Conservation (phyloP, 1,140 invertebrate species). For the Helicoverpa armigera region DNA sequence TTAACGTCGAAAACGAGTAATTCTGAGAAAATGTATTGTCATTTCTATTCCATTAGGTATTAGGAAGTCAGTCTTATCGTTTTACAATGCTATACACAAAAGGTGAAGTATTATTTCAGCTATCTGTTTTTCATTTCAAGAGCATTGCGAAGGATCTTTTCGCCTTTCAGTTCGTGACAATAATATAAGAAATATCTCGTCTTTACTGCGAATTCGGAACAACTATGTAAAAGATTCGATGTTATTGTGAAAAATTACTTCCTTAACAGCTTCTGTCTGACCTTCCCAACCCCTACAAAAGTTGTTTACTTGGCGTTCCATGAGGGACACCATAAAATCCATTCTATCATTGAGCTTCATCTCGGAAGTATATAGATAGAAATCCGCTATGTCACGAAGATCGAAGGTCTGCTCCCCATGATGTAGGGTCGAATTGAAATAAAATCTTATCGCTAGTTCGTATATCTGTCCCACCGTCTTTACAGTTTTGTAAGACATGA, state of each 20-base stretch:
- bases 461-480: constrained; percentile 14
- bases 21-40: too few relatives aligned
- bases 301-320: background rate
- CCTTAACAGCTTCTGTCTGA: background rate
- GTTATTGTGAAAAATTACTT: background rate
- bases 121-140: too few relatives aligned
- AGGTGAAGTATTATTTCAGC: too few relatives aligned
- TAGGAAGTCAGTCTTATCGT: too few relatives aligned
- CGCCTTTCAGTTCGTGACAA: too few relatives aligned
- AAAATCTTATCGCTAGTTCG: constrained; percentile 20
- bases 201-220: too few relatives aligned
- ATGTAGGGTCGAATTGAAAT: constrained; percentile 25
- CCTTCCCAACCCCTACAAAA: background rate
- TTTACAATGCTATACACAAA: too few relatives aligned
- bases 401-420: background rate
- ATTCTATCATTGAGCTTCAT: background rate
- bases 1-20: too few relatives aligned
- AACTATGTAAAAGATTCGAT: too few relatives aligned
- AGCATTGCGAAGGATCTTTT: too few relatives aligned
- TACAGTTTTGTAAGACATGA: background rate
- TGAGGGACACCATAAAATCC: background rate
- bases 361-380: background rate
- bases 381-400: constrained; percentile 5
- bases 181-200: too few relatives aligned
- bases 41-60: too few relatives aligned